Evolutionary conservation across 2,797 vertebrate species (phyloP).

Genomic region (Smutsia gigantea): DNA sequence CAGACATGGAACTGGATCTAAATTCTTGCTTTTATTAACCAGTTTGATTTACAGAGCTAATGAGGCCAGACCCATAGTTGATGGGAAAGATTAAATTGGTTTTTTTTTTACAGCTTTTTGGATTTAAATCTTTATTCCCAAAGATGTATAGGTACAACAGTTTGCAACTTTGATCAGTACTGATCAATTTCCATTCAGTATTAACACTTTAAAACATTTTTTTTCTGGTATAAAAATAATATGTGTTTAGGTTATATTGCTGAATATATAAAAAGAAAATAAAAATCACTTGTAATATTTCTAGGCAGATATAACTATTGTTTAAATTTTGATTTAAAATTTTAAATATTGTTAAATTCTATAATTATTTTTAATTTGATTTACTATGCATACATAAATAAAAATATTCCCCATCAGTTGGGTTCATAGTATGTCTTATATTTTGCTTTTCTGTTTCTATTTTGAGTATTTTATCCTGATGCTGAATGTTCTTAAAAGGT

Average conservation of each 20-base stretch:
- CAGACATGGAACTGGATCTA: background rate
- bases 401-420: background rate
- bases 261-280: background rate
- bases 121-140: background rate
- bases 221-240: background rate
- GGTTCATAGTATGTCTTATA: background rate
- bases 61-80: background rate
- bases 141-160: background rate
- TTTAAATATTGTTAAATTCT: too few relatives aligned
- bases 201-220: background rate
- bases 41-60: background rate
- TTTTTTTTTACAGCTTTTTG: background rate
- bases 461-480: background rate
- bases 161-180: background rate
- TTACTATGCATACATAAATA: background rate
- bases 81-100: slow-evolving; percentile 8
- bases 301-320: background rate
- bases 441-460: background rate
- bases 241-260: background rate
- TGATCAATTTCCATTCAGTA: background rate
- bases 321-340: background rate
- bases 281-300: background rate
- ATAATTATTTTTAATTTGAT: background rate
- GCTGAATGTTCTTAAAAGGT: background rate
- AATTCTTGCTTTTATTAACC: slow-evolving; percentile 3